Base-by-base conservation (phyloP, 2,797 vertebrate genomes). In the Smutsia temminckii region DNA sequence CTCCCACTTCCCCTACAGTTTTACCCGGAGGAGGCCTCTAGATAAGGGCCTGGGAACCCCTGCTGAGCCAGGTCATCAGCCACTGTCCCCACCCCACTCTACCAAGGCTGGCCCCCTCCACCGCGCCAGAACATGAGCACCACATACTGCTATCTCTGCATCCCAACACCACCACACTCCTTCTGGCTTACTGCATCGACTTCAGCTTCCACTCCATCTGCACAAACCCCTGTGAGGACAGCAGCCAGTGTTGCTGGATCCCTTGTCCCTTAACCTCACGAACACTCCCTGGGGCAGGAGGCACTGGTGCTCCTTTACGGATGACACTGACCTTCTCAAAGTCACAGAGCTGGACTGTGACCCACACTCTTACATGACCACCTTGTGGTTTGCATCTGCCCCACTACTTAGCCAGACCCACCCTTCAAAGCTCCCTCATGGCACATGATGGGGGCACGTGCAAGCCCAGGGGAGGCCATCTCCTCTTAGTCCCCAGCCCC, bases 291-390 rank as follows among this genome's bases (percentile, higher is more conserved):
- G 3, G 63, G n/a, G 89, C n/a, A 32, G 55, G 32, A 59, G 72
- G 8, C 21, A 49, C 1, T 13, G 37, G 64, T 61, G 23, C 21
- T 25, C 32, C 5, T 57, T 69, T 18, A 63, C 4, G 18, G 75
- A 63, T 25, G 74, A 49, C 5, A 23, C n/a, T 25, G 17, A 42
- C 32, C 68, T 91, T 68, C 34, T 18, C 32, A 66, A 13, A 1
- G 0, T 16, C 46, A 34, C 18, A 83, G 34, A 40, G 16, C 12
- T 23, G 17, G 27, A 23, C 4, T 7, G 49, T 5, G 23, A 72
- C 7, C 6, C 40, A 51, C 34, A 6, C 29, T 37, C 32, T 66
- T 1, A 12, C 1, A 21, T 0, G 0, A 20, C n/a, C 49, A 16
- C 57, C 37, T 42, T 34, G 49, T 17, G 25, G 20, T 25, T 18